These are phyloP conservation scores for Propsilocerus akamusi DNA, from an alignment of 1,140 invertebrate genomes.

Conservation along the genomic window DNA sequence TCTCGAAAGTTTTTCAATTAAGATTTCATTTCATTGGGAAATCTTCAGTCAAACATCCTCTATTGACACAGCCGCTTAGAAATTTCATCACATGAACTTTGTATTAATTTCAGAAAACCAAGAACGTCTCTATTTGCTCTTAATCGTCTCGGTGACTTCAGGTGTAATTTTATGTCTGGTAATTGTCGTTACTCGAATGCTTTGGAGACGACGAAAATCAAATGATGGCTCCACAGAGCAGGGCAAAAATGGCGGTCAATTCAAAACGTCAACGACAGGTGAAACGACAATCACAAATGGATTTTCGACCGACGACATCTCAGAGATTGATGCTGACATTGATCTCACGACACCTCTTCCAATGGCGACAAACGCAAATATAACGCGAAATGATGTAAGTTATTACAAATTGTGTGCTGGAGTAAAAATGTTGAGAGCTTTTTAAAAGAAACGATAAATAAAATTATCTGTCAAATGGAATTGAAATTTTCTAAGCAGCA, in stretches of 20 bases:
- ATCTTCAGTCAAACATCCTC: not conserved
- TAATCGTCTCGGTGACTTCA: constrained; percentile 43
- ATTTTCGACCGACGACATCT: constrained; percentile 45
- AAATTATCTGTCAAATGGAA: too few relatives aligned
- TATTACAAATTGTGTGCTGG: too few relatives aligned
- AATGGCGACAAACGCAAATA: constrained; percentile 16
- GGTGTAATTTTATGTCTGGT: constrained; percentile 49
- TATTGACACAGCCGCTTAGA: not conserved
- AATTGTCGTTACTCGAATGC: constrained; percentile 41
- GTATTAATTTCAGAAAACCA: constrained; percentile 40
- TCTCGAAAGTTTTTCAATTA: constrained; percentile 1
- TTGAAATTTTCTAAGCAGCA: not conserved
- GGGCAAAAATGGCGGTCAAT: constrained; percentile 14
- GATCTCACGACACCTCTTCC: constrained; percentile 39
- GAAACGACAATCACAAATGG: constrained; percentile 46
- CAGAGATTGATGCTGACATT: constrained; percentile 53
- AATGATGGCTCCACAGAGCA: constrained; percentile 18
- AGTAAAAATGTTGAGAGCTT: too few relatives aligned
- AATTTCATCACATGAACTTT: not conserved
- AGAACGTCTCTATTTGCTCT: constrained; percentile 58
- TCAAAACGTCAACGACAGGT: constrained; percentile 27
- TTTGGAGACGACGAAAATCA: constrained; percentile 36
- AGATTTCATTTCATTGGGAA: too few relatives aligned
- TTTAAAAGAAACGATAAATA: too few relatives aligned
- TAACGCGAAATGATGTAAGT: constrained; percentile 21